These are phyloP conservation scores for Anguilla japonica DNA, from an alignment of 2,113 vertebrate species.

Conservation along the genomic window DNA sequence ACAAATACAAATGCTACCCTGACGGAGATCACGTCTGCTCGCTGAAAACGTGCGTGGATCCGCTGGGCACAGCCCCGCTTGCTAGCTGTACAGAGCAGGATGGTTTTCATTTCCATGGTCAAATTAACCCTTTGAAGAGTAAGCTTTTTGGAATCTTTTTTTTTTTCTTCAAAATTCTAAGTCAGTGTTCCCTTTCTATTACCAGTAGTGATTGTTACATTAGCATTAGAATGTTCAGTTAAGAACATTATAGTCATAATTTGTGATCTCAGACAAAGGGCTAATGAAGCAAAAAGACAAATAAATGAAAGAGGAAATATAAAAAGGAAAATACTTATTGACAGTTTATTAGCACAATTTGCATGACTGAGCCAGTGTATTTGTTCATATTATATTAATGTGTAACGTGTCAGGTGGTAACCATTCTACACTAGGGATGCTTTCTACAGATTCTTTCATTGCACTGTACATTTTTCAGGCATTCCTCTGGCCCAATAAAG, in stretches of 20 bases:
- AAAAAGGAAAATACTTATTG: not conserved
- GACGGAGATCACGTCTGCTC: not conserved
- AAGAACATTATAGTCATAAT: no score
- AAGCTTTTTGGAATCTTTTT: no score
- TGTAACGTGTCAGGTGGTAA: not conserved
- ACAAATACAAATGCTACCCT: conserved; percentile 5
- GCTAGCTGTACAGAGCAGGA: not conserved
- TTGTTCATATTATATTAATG: not conserved
- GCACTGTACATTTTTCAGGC: not conserved
- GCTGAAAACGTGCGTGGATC: not conserved
- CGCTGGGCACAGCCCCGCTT: not conserved
- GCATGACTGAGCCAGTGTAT: not conserved
- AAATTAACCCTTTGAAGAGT: not conserved
- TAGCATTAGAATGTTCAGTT: no score
- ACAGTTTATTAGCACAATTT: not conserved
- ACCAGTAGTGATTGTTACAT: no score
- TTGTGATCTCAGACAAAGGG: no score
- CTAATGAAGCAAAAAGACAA: not conserved
- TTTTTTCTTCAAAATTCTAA: no score
- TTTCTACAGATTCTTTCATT: not conserved
- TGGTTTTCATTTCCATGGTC: not conserved
- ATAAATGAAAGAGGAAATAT: not conserved
- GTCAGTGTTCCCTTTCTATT: no score
- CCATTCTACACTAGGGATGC: not conserved
- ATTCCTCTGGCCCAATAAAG: not conserved